phyloP scores from a whole-genome alignment of 2,797 vertebrate genomes.

The Acipenser transmontanus region DNA sequence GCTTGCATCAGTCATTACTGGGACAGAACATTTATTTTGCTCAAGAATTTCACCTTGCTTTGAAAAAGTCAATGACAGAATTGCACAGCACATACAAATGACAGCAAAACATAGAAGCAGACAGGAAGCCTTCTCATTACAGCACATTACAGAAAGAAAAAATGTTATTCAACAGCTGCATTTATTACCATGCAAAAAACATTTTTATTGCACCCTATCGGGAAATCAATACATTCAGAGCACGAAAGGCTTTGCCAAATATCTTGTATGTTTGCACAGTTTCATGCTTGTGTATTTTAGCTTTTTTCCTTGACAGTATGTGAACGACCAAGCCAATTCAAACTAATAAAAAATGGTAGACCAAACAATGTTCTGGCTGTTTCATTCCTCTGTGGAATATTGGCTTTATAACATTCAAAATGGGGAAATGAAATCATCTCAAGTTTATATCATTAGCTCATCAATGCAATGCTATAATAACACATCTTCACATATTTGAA shows the following conservation, averaged over 20 bases:
- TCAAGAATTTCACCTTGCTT: neutral
- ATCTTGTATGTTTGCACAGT: constrained; percentile 49
- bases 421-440: constrained; percentile 48
- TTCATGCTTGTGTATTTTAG: constrained; percentile 62
- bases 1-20: neutral
- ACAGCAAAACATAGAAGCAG: constrained; percentile 48
- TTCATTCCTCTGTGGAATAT: constrained; percentile 38
- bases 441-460: constrained; percentile 52
- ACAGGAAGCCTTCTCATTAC: constrained; percentile 37
- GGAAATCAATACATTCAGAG: constrained; percentile 47
- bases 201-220: constrained; percentile 32
- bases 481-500: constrained; percentile 48
- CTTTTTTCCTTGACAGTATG: constrained; percentile 20
- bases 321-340: constrained; percentile 16
- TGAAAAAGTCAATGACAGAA: constrained; percentile 31
- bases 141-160: constrained; percentile 21
- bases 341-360: constrained; percentile 50
- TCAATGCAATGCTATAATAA: constrained; percentile 44
- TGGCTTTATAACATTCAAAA: constrained; percentile 51
- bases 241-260: constrained; percentile 38
- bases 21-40: neutral
- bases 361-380: constrained; percentile 38
- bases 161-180: constrained; percentile 58
- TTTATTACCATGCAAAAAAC: constrained; percentile 50
- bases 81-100: constrained; percentile 48